Percentiles rank a stretch among this genome's conserved stretches.
Conservation (phyloP, 2,797 vertebrate genomes). For the Dermochelys coriacea region DNA sequence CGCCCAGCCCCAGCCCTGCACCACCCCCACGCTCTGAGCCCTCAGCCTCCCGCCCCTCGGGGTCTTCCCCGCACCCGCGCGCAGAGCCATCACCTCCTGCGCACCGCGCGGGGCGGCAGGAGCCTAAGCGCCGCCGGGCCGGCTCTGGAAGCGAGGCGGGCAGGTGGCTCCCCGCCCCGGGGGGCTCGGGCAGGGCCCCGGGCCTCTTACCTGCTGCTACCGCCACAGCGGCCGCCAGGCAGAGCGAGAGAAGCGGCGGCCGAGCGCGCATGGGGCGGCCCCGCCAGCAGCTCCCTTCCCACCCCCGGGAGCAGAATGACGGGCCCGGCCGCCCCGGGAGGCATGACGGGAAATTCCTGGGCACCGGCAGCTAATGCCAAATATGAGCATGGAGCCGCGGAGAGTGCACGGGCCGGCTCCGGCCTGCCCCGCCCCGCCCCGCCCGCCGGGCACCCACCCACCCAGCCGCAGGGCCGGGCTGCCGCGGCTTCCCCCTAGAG, state of each 20-base stretch:
- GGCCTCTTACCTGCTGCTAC: constrained; percentile 42
- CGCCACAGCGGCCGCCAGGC: constrained; percentile 45
- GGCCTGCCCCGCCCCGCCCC: neutral
- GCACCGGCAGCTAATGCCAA: constrained; percentile 83
- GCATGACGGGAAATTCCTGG: constrained; percentile 91
- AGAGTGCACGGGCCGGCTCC: neutral
- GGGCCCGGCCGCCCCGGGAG: constrained; percentile 72
- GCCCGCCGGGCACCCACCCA: neutral
- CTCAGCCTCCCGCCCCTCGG: neutral
- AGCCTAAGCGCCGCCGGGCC: too few relatives aligned
- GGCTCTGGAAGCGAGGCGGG: neutral
- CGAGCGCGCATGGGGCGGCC: constrained; percentile 42
- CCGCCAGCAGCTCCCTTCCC: neutral
- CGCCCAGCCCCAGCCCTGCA: neutral
- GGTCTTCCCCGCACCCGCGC: neutral
- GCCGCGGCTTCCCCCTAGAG: too few relatives aligned
- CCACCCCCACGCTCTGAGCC: neutral
- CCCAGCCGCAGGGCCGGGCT: too few relatives aligned
- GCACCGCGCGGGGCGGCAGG: too few relatives aligned
- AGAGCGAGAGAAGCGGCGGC: constrained; percentile 42
- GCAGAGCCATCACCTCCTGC: neutral
- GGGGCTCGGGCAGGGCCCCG: neutral
- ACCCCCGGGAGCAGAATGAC: constrained; percentile 45
- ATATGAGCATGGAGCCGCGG: constrained; percentile 85
- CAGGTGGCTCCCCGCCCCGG: neutral